Evolutionary conservation across 2,797 vertebrate species (phyloP), one percentile per base, ranked within the genome.

Genomic region (Falco novaeseelandiae): DNA sequence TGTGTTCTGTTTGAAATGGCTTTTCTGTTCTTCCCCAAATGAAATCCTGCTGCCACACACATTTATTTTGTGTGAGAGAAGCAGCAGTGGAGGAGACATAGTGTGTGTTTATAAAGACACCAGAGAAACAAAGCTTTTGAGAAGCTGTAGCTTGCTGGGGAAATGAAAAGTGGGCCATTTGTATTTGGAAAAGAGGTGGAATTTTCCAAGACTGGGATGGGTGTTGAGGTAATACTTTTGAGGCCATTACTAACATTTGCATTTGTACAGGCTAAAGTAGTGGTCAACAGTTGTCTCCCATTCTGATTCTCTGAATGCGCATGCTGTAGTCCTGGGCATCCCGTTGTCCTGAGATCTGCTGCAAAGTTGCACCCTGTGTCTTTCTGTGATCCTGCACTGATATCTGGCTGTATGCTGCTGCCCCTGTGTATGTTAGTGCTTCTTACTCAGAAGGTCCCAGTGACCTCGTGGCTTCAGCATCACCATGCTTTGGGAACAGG

Each of bases 11-110:
- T 83, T 83, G 52, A 96, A 94, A 96, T 96, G 83, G 63, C 71
- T 95, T 94, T 96, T 93, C 57, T 89, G 5, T 70, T 87, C 71
- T 87, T 80, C 32, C 14, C 44, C 77, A 96, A 25, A 93, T 92
- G 44, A 92, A 96, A 92, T 51, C 67, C 49, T 95, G 27, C 86
- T 89, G 83, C 42, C 70, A 34, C 49, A 44, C 13, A 21, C 40
- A 46, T 71, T 85, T 80, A 57, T 89, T 93, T 82, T 82, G 8
- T 38, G 36, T 38, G 36, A 38, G 34, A 94, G 44, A 71, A 94
- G 38, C 59, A 69, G 46, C 69, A 48, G 85, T 27, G 32, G 49
- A 78, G 44, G 58, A 69, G 32, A 48, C 26, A 44, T 46, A 13
- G 18, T 59, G 25, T 81, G 25, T 78, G 18, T 85, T 96, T 93